Conservation (phyloP, 1,140 invertebrate genomes). For the Platorchestia sp. region DNA sequence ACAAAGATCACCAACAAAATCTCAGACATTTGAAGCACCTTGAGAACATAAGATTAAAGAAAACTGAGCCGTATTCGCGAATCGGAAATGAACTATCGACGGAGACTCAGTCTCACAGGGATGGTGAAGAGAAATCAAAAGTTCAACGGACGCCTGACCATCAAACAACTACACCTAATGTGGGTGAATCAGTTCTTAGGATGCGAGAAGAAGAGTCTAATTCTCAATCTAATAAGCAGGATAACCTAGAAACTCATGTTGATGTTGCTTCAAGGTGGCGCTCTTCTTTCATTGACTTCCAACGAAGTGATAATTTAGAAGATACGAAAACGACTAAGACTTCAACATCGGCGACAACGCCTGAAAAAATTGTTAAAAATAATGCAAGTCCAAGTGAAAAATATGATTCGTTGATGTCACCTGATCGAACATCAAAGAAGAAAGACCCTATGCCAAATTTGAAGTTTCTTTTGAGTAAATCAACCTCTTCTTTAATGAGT, state of each 20-base stretch:
- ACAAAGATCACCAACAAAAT: neutral
- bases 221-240: neutral
- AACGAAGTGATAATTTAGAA: neutral
- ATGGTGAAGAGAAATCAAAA: neutral
- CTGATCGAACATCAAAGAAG: neutral
- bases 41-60: neutral
- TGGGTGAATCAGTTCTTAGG: neutral
- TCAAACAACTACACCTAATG: neutral
- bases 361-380: neutral
- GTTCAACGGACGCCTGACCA: neutral
- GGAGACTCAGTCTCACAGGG: neutral
- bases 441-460: conserved; percentile 2
- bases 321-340: neutral
- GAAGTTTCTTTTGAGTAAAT: neutral
- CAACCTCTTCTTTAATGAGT: neutral
- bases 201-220: neutral
- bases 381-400: neutral
- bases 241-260: neutral
- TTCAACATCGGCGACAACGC: neutral
- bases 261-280: neutral
- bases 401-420: neutral
- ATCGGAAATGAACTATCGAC: neutral
- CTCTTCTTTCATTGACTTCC: neutral
- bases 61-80: neutral
- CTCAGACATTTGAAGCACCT: neutral